Base-by-base conservation (phyloP, 2,888 invertebrate species). In the Encarsia formosa region DNA sequence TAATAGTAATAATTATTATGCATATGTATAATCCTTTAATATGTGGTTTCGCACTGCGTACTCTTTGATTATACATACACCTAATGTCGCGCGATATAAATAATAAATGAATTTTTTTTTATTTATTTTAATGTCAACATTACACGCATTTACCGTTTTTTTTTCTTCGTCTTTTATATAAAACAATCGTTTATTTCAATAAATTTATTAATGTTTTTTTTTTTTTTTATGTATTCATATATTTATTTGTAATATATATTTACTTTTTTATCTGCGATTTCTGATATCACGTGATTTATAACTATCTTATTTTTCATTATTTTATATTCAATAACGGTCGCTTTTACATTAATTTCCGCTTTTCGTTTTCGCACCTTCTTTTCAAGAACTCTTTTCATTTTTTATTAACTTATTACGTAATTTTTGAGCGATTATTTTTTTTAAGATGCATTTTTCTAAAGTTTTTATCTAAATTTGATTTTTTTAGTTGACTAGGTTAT, bases 171-270 rank as follows among this genome's bases (percentile, higher is more conserved):
- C 52, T 60, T 62, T 60, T 64, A 62, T 63, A 58, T 64, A 62
- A 65, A 65, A 64, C 61, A 61, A 59, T 59, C 57, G 57, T 61
- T 60, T 57, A 60, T 56, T 50, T 38, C 45, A 58, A 54, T 56
- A 48, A 56, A 57, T 48, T 57, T 58, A 59, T 61, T 56, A 52
- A 56, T 60, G 56, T 59, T 18, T 40, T 54, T 38, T 48, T 34
- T 44, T 35, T n/a, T 18, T 40, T 54, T 38, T 48, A 38, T 44
- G 40, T n/a, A 45, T 32, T 48, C 24, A 44, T 44, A 43, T 56
- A 46, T 47, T 34, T 54, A 60, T 61, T 58, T 57, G 56, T 49
- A 56, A 56, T 54, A 61, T 58, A 56, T 26, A 46, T 46, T 4
- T 52, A 13, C 32, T 16, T 49, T 32, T 39, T 39, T 18, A 41